Conservation (phyloP, 1,140 invertebrate species). For the Drosophila simulans region DNA sequence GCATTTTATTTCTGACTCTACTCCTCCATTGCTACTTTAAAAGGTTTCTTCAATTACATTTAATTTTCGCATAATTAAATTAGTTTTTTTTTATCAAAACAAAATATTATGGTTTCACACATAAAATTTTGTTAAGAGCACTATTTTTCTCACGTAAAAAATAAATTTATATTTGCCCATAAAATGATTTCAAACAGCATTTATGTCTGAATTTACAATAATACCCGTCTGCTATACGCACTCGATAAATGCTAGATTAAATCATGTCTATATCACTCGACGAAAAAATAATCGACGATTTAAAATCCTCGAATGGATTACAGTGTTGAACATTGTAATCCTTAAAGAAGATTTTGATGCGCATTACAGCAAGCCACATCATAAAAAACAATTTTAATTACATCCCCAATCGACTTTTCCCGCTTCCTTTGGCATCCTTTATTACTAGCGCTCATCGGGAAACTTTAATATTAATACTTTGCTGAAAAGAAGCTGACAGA, state of each 20-base stretch:
- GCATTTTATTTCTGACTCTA: not conserved
- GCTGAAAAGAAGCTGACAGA: conserved; percentile 31
- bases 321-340: conserved; percentile 28
- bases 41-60: not conserved
- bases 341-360: conserved; percentile 35
- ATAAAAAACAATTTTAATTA: conserved; percentile 49
- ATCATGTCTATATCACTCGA: conserved; percentile 20
- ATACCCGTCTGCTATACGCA: conserved; percentile 7
- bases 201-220: conserved; percentile 15
- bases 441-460: conserved; percentile 15
- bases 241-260: conserved; percentile 13
- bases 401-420: conserved; percentile 33
- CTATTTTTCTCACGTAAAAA: not conserved
- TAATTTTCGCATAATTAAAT: not conserved
- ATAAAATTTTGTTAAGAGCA: no score
- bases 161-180: not conserved
- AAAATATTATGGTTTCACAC: no score
- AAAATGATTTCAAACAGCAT: conserved; percentile 1
- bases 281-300: conserved; percentile 6
- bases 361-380: conserved; percentile 33
- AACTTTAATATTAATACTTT: conserved; percentile 57
- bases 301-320: conserved; percentile 29
- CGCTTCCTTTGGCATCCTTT: conserved; percentile 18
- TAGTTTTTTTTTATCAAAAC: no score
- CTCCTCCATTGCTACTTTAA: not conserved